Conservation (phyloP, 2,888 invertebrate genomes). For the Leptopilina syphax region DNA sequence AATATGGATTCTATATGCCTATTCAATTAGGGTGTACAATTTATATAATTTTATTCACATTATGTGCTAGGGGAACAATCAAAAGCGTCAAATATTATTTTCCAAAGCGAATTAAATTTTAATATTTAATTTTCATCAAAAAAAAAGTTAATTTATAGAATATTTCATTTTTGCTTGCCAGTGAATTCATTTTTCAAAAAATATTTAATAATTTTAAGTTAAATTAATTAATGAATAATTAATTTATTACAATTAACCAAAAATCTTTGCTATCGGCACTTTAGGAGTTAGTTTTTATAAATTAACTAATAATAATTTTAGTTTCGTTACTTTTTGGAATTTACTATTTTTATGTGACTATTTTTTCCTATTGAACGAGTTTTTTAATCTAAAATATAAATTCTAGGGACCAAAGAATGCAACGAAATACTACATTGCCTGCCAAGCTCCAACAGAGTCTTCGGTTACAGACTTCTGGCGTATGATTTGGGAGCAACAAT, state of each 20-base stretch:
- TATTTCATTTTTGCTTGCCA: too few species aligned
- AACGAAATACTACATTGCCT: conserved; percentile 92
- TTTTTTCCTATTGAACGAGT: neutral
- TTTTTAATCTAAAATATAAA: neutral
- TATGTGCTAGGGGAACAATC: neutral
- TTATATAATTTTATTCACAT: conserved; percentile 9
- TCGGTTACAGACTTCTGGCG: conserved; percentile 95
- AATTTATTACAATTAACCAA: too few species aligned
- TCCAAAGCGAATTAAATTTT: neutral
- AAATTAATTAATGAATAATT: too few species aligned
- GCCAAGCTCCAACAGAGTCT: conserved; percentile 91
- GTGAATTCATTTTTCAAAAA: too few species aligned
- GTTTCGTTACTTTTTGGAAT: neutral
- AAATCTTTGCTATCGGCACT: too few species aligned
- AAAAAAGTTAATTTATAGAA: too few species aligned
- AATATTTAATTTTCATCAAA: too few species aligned
- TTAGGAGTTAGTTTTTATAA: too few species aligned
- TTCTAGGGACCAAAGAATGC: conserved; percentile 90
- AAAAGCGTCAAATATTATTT: neutral
- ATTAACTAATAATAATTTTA: too few species aligned
- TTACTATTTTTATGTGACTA: neutral
- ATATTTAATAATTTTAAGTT: too few species aligned
- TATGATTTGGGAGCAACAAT: conserved; percentile 97
- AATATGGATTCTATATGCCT: conserved; percentile 13
- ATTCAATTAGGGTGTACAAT: conserved; percentile 9